Conservation (phyloP, 1,140 invertebrate genomes). For the Parapsyche elsis region DNA sequence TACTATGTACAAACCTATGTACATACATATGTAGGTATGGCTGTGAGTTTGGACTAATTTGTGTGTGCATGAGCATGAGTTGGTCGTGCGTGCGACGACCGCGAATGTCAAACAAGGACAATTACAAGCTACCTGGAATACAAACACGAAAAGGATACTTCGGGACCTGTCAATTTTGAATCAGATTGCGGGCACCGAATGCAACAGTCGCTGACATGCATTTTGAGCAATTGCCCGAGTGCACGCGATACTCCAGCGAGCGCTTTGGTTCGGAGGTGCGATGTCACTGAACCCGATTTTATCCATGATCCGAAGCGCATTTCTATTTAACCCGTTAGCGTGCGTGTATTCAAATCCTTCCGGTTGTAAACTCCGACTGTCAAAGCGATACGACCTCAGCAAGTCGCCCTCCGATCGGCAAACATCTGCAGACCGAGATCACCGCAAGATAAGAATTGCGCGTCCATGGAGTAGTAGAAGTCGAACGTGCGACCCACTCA, state of each 20-base stretch:
- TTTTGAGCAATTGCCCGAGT: slow-evolving; percentile 29
- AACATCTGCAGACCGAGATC: neutral
- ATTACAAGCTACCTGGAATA: slow-evolving; percentile 22
- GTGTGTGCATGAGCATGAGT: neutral
- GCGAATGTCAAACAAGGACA: slow-evolving; percentile 31
- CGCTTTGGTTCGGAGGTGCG: neutral
- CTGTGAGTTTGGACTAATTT: neutral
- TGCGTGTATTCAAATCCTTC: slow-evolving; percentile 17
- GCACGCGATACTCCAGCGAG: slow-evolving; percentile 16
- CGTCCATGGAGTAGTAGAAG: neutral
- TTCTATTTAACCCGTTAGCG: neutral
- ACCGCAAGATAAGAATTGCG: neutral
- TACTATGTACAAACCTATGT: too few relatives aligned
- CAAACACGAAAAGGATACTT: slow-evolving; percentile 23
- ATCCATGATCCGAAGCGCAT: neutral
- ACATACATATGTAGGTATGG: too few relatives aligned
- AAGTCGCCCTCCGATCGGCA: neutral
- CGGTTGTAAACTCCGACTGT: neutral
- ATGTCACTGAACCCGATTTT: slow-evolving; percentile 23
- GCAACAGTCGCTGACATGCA: slow-evolving; percentile 33
- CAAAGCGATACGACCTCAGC: slow-evolving; percentile 5
- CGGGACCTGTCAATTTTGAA: slow-evolving; percentile 25
- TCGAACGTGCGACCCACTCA: slow-evolving; percentile 3
- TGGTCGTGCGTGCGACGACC: neutral
- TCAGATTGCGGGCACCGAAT: slow-evolving; percentile 23